Evolutionary conservation across 2,113 vertebrate genomes (phyloP), one percentile per base, ranked within the genome.

Genomic region (Odontesthes bonariensis): DNA sequence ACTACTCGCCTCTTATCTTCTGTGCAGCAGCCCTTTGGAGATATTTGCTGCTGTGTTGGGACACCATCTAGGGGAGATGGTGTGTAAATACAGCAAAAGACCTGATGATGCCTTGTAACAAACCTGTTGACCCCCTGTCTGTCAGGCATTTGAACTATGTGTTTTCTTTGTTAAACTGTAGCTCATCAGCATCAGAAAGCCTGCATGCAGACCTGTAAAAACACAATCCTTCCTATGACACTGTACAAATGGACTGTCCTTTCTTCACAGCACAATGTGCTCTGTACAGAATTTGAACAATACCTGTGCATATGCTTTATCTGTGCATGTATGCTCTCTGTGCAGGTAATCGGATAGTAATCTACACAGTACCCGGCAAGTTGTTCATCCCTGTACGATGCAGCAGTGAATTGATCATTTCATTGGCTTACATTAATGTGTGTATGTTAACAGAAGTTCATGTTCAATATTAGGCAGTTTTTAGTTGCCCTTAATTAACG

Each of bases 1-100:
- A 27, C 27, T 27, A 27, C 27, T 27, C 27, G 27, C 27, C 27
- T 27, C 27, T 27, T 27, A 27, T 27, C 27, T 27, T 27, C 1
- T 27, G 27, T 44, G 6, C 12, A 42, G 8, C 40, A n/a, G 9
- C 22, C 19, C 16, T 33, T 14, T 60, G 20, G 17, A 23, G 6
- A 47, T 16, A 4, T 61, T 33, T 74, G 56, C 59, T 44, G n/a
- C 42, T 71, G 65, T 79, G 70, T 53, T 84, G 23, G 32, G 46
- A 14, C 77, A 0, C 88, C 88, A 83, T 87, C 89, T 90, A 86
- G 82, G 71, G 90, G 88, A 27, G 23, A 7, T 35, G 6, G 33
- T 1, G 46, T 49, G 85, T 86, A 61, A 27, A 4, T 84, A 31
- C 77, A 74, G 6, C 31, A 31, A 22, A 63, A 32, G 19, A 85